Evolutionary conservation across 2,113 vertebrate genomes (phyloP).

Genomic region (Peromyscus maniculatus): DNA sequence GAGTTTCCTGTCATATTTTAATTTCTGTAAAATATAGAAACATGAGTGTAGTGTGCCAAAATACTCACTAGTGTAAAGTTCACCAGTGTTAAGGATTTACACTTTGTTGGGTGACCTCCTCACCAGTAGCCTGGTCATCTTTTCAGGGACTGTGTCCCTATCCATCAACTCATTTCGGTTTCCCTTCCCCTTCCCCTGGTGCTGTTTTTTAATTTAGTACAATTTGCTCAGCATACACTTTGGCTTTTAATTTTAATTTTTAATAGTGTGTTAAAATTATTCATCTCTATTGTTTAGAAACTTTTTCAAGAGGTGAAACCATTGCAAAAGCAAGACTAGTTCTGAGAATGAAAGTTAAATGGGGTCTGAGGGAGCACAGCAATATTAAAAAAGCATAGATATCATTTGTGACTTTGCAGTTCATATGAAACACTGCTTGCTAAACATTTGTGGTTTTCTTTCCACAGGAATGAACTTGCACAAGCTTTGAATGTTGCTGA

Average conservation of each 20-base stretch:
- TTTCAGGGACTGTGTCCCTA: background rate
- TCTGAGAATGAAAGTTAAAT: background rate
- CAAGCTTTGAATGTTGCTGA: background rate
- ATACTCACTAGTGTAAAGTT: background rate
- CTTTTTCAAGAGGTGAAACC: background rate
- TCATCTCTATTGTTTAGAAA: background rate
- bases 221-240: background rate
- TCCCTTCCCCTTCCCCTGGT: too few relatives aligned
- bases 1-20: background rate
- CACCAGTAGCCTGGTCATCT: background rate
- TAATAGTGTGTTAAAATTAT: background rate
- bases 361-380: too few relatives aligned
- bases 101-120: background rate
- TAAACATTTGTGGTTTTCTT: background rate
- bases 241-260: background rate
- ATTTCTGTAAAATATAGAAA: background rate
- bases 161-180: background rate
- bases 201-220: background rate
- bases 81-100: background rate
- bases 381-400: background rate
- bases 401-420: background rate
- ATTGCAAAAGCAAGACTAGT: background rate
- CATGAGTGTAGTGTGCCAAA: background rate
- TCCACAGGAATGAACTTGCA: background rate
- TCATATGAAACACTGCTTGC: background rate